A percentile compares a stretch with the other conserved stretches of the same genome.
Conservation (phyloP, 2,113 vertebrate species). For the Puffinus mauretanicus region DNA sequence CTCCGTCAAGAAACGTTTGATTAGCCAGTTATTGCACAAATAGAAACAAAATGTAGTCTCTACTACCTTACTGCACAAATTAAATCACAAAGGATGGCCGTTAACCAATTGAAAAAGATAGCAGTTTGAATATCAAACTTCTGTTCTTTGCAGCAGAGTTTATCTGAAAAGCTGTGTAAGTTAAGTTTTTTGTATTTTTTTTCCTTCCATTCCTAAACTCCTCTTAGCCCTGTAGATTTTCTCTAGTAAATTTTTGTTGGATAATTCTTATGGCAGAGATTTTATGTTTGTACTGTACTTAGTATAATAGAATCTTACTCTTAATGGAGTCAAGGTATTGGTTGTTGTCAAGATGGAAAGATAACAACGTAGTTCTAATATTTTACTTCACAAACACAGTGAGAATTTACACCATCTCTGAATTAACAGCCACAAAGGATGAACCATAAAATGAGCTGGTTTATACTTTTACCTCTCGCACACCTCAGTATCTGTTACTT, state of each 20-base stretch:
- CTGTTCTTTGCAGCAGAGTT: background rate
- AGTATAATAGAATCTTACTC: background rate
- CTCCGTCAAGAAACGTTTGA: background rate
- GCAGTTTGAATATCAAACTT: background rate
- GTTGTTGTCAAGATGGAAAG: background rate
- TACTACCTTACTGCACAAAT: background rate
- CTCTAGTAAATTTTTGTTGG: background rate
- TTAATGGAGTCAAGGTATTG: background rate
- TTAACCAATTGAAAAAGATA: background rate
- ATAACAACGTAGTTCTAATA: background rate
- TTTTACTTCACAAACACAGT: background rate
- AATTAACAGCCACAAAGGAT: background rate
- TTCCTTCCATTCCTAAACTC: background rate
- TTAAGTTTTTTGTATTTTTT: background rate
- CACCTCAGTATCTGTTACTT: background rate
- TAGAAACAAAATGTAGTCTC: background rate
- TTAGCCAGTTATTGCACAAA: constrained; percentile 12
- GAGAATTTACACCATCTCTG: background rate
- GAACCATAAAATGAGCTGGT: background rate
- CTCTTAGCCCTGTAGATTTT: background rate
- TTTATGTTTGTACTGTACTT: background rate
- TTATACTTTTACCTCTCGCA: background rate
- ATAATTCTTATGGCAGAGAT: background rate
- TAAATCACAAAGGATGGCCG: background rate
- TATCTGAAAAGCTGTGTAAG: background rate